Conservation (phyloP, 2,888 invertebrate genomes). For the Ophion ellenae region DNA sequence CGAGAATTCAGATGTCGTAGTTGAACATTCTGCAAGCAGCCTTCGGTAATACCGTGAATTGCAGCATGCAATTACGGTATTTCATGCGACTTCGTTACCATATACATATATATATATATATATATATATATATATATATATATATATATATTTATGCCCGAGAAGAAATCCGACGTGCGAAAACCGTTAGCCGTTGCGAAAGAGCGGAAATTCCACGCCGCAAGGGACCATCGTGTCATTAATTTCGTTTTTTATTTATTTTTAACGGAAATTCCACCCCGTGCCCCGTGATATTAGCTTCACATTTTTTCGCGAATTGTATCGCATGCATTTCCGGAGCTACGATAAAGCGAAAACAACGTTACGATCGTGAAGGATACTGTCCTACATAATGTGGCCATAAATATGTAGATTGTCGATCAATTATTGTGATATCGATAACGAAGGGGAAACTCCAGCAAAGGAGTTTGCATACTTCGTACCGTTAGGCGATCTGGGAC, state of each 20-base stretch:
- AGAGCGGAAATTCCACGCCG: constrained; percentile 31
- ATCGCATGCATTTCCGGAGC: neutral
- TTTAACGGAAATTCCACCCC: neutral
- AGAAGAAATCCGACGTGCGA: constrained; percentile 42
- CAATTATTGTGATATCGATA: constrained; percentile 7
- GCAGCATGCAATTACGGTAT: constrained; percentile 50
- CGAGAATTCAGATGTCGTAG: neutral
- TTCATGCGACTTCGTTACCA: constrained; percentile 21
- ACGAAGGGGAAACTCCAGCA: constrained; percentile 9
- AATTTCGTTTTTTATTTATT: constrained; percentile 17
- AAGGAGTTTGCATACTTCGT: constrained; percentile 22
- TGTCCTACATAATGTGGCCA: neutral
- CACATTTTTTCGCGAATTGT: neutral
- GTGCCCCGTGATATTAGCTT: neutral
- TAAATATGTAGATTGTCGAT: constrained; percentile 15
- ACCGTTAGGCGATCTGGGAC: constrained; percentile 32
- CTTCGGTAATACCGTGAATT: constrained; percentile 20
- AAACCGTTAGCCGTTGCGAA: constrained; percentile 63
- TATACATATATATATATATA: neutral
- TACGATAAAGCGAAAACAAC: too few species aligned
- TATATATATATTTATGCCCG: constrained; percentile 7
- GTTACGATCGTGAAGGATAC: neutral
- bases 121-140: too few species aligned
- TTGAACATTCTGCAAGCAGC: constrained; percentile 19
- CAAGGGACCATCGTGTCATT: constrained; percentile 28